Conservation (phyloP, 2,797 vertebrate species). For the Xenopus petersii region DNA sequence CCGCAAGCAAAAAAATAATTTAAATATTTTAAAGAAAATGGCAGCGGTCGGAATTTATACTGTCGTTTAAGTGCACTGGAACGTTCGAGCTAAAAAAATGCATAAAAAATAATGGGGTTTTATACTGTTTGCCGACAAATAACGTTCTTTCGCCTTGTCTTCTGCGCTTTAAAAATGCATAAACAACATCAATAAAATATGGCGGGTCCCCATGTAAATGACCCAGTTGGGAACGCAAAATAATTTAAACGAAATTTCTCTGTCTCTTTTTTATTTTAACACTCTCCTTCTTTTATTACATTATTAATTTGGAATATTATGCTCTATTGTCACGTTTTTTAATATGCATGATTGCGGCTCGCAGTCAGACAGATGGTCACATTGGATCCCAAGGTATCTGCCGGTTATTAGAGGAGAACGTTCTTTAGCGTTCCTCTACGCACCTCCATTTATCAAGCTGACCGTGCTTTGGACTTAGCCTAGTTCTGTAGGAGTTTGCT, state of each 20-base stretch:
- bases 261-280: not conserved
- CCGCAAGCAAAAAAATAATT: not conserved
- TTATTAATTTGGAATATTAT: conserved; percentile 25
- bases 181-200: conserved; percentile 19
- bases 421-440: not conserved
- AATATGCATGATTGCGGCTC: conserved; percentile 25
- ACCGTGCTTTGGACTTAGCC: not conserved
- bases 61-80: not conserved
- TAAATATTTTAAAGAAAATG: not conserved
- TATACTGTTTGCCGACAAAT: not conserved
- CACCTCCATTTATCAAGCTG: conserved; percentile 20
- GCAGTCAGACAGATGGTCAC: conserved; percentile 24
- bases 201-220: not conserved
- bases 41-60: not conserved
- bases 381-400: conserved; percentile 19
- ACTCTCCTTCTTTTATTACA: conserved; percentile 15
- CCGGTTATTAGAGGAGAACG: conserved; percentile 18
- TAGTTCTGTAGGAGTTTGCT: not conserved
- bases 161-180: conserved; percentile 14
- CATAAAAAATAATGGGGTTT: not conserved
- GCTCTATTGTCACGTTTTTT: conserved; percentile 26
- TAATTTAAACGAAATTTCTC: not conserved
- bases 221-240: not conserved
- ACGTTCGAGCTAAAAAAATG: not conserved
- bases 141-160: not conserved